A percentile compares a stretch with the other conserved stretches of the same genome.
Evolutionary conservation across 2,888 invertebrate genomes (phyloP).

Genomic region (Gastrophysa polygoni): DNA sequence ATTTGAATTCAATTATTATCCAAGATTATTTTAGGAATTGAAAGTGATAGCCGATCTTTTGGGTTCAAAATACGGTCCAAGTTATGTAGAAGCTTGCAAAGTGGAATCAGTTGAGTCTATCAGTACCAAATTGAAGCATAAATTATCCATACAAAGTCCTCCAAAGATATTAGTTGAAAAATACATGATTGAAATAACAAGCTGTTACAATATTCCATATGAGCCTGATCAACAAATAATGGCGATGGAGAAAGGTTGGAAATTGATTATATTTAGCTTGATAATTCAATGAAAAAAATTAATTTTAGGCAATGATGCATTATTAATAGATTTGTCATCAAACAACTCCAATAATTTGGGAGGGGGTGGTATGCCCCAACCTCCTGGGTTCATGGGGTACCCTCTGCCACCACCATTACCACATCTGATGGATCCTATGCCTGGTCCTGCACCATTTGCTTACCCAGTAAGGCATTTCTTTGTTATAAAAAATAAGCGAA

Average conservation of each 20-base stretch:
- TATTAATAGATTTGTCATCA: conserved; percentile 69
- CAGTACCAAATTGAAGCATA: conserved; percentile 91
- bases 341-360: conserved; percentile 70
- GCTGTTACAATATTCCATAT: conserved; percentile 92
- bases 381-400: conserved; percentile 82
- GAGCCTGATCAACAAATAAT: conserved; percentile 93
- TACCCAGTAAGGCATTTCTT: conserved; percentile 64
- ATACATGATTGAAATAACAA: conserved; percentile 95
- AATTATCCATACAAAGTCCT: conserved; percentile 92
- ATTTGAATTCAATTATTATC: not conserved
- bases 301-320: conserved; percentile 61
- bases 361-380: conserved; percentile 67
- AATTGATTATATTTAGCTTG: not conserved
- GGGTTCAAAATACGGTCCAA: conserved; percentile 90
- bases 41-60: conserved; percentile 88
- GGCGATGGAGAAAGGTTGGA: conserved; percentile 68
- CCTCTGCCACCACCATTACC: conserved; percentile 74
- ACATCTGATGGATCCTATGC: conserved; percentile 56
- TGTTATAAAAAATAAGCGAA: not conserved
- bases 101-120: conserved; percentile 80
- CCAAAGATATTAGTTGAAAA: conserved; percentile 94
- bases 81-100: conserved; percentile 88
- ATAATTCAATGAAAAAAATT: conserved; percentile 10
- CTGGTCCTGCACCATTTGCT: conserved; percentile 64
- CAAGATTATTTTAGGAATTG: conserved; percentile 61